These are phyloP conservation scores for Cichladusa arquata DNA, from an alignment of 2,113 vertebrate species.

Conservation along the genomic window DNA sequence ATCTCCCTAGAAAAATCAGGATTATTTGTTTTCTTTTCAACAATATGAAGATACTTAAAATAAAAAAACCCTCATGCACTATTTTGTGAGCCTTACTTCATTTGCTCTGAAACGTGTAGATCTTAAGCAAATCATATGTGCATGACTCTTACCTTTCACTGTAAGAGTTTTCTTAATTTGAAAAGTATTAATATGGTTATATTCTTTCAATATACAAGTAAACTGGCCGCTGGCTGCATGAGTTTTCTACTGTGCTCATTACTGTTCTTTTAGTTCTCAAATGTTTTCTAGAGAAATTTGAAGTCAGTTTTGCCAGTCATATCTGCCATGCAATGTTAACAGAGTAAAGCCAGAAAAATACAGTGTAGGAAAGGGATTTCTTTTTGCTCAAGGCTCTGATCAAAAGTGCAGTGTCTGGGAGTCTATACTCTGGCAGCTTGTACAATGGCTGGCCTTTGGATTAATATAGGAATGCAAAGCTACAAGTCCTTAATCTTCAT, in stretches of 20 bases:
- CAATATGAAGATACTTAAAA: neutral
- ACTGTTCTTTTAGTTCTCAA: neutral
- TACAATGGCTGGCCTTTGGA: slow-evolving; percentile 47
- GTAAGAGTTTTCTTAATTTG: neutral
- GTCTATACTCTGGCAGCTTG: neutral
- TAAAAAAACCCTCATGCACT: neutral
- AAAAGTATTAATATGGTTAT: neutral
- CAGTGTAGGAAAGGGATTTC: neutral
- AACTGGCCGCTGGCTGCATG: neutral
- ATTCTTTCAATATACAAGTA: neutral
- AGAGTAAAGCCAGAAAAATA: neutral
- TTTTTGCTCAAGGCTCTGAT: slow-evolving; percentile 26
- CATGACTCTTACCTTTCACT: neutral
- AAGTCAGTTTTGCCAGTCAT: neutral
- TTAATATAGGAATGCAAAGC: slow-evolving; percentile 58
- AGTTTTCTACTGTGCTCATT: neutral
- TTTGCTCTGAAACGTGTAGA: neutral
- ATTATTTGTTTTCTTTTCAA: slow-evolving; percentile 50
- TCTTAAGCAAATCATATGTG: neutral
- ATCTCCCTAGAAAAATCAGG: neutral
- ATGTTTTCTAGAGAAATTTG: neutral
- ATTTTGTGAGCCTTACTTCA: neutral
- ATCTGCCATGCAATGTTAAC: neutral
- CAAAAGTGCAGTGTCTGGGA: slow-evolving; percentile 2
- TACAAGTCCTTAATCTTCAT: slow-evolving; percentile 54